Evolutionary conservation across 2,888 invertebrate species (phyloP), one percentile per base, ranked within the genome.

Genomic region (Cerastis leucographa): DNA sequence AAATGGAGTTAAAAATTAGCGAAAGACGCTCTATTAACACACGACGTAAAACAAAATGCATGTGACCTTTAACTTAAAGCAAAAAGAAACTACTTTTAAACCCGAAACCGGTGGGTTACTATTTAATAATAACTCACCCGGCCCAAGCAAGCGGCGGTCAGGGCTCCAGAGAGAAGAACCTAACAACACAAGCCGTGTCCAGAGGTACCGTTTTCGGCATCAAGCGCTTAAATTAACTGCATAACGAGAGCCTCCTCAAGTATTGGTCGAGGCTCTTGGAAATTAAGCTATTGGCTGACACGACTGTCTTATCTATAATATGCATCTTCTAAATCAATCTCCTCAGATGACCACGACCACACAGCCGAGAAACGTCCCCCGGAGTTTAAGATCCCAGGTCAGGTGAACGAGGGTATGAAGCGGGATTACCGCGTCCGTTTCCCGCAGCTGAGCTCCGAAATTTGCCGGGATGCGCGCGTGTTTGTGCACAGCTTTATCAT

Each of bases 401-500:
- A 87, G 69, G 95, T 96, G 85, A 94, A 93, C 82, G 96, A 95
- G 77, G 91, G 91, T 12, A 95, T 95, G 96, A 96, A 95, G 89
- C 85, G 93, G 8, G 94, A 96, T 84, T 97, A 97, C 91, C 95
- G 97, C 1, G 93, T 95, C 35, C 94, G 96, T 2, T 97, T 97
- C 90, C 89, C 95, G 0, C 87, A 89, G 44, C 91, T 97, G 12
- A 72, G 91, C 0, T 69, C 90, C 19, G 90, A 89, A 35, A 93
- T 97, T 59, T 97, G 97, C 84, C 97, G 97, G 69, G 98, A 98
- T 92, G 97, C 98, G 64, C 97, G 97, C 70, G 97, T 97, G 87
- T 98, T 97, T 88, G 98, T 98, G 19, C 97, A 98, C 89, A 94
- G 96, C n/a, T 97, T 98, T 89, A 97, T 97, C 72, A 95, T 96